phyloP scores from a whole-genome alignment of 2,797 vertebrate genomes.

The Necrosyrtes monachus region DNA sequence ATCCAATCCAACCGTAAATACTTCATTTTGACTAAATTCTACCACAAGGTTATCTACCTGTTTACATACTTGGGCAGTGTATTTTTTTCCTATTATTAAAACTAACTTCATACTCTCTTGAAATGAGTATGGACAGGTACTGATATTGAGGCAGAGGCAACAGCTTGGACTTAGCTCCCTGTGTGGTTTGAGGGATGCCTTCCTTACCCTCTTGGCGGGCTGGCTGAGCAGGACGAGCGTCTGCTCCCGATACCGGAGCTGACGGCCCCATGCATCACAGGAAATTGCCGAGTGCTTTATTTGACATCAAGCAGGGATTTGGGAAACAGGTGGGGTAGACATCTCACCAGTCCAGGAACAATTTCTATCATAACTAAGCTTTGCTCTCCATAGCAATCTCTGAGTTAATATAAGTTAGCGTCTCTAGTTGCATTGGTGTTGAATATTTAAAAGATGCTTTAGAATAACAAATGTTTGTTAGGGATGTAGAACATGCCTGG shows the following conservation, averaged over 20 bases:
- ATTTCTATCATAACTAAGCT: background rate
- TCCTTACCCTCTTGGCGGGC: background rate
- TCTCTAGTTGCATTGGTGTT: background rate
- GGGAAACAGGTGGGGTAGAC: background rate
- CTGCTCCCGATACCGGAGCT: background rate
- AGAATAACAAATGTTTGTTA: background rate
- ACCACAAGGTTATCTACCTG: background rate
- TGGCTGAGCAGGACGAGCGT: background rate
- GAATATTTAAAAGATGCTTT: background rate
- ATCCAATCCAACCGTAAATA: background rate
- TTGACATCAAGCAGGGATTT: background rate
- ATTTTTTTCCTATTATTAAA: background rate
- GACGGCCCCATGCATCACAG: accelerated
- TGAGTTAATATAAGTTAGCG: background rate
- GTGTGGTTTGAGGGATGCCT: background rate
- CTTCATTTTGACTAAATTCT: background rate
- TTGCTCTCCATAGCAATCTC: background rate
- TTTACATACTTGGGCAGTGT: background rate
- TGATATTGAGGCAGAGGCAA: background rate
- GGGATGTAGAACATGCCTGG: background rate
- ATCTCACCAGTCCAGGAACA: background rate
- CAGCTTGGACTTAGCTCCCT: background rate
- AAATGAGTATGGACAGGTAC: background rate
- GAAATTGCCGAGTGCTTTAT: background rate
- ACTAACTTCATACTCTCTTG: background rate